Evolutionary conservation across 2,888 invertebrate species (phyloP), one percentile per base, ranked within the genome.

Genomic region (Drosophila fungiperda): DNA sequence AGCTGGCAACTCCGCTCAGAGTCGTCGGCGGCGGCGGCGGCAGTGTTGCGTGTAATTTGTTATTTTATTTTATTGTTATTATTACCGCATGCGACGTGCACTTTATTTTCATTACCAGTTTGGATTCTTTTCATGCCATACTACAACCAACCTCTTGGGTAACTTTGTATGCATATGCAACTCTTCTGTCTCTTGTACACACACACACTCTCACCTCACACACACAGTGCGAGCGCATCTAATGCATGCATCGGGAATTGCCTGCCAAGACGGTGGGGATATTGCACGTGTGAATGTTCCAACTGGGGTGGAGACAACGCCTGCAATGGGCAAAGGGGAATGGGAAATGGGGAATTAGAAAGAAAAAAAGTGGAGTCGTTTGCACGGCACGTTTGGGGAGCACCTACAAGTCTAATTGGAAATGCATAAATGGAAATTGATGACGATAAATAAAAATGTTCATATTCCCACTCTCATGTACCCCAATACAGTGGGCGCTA

Each of bases 31-130:
- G 79, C 77, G 29, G 29, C 29, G 80, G 85, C 79, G 80, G 87
- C 91, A 86, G 87, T 89, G 90, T 91, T 90, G 91, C 90, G 91
- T 91, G 91, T 91, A 90, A 90, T 91, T 91, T 91, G 91, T 91
- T 91, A 90, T 88, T 91, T 91, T 87, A 91, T 91, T 91, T 91
- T 91, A 91, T 91, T 91, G 90, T 90, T 91, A 91, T 91, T 90
- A 89, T 90, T 90, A 90, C 90, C 88, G 82, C 90, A 89, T 89
- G 88, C 88, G 88, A 87, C 86, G 89, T 88, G 88, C 86, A 88
- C 83, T 89, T 88, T 85, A 87, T 89, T 89, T 88, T 89, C 88
- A 88, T 88, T 87, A 88, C 87, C 87, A 88, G 85, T 87, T 87
- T 85, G 85, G 79, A 86, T 87, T 87, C 85, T 83, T 85, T 86